A percentile compares a stretch with the other conserved stretches of the same genome.
phyloP scores from a whole-genome alignment of 2,113 vertebrate species.

The Corythaixoides concolor region DNA sequence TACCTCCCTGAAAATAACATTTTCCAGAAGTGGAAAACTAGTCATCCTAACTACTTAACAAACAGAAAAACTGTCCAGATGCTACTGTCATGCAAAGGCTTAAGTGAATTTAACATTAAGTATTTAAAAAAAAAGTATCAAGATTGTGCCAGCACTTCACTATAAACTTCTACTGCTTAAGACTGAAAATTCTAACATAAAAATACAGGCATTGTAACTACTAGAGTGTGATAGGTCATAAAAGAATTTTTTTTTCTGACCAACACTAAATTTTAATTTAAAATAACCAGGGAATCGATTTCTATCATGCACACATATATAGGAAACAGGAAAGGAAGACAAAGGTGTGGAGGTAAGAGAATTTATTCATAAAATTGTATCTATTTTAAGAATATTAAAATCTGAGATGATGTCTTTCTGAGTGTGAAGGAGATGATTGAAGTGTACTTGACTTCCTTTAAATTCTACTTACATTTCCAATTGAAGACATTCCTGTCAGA shows the following conservation, averaged over 20 bases:
- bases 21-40: slow-evolving; percentile 44
- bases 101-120: background rate
- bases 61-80: slow-evolving; percentile 26
- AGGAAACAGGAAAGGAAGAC: background rate
- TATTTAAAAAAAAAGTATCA: background rate
- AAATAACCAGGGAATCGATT: background rate
- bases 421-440: background rate
- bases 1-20: slow-evolving; percentile 24
- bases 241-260: background rate
- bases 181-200: background rate
- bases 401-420: background rate
- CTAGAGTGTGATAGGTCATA: background rate
- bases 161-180: background rate
- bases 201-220: background rate
- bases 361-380: background rate
- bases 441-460: background rate
- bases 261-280: background rate
- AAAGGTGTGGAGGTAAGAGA: background rate
- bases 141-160: background rate
- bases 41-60: background rate
- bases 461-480: background rate
- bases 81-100: background rate
- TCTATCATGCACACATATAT: background rate
- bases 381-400: background rate
- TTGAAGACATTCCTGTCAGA: background rate